Evolutionary conservation across 2,113 vertebrate genomes (phyloP), one percentile per base, ranked within the genome.

Genomic region (Gorilla gorilla): DNA sequence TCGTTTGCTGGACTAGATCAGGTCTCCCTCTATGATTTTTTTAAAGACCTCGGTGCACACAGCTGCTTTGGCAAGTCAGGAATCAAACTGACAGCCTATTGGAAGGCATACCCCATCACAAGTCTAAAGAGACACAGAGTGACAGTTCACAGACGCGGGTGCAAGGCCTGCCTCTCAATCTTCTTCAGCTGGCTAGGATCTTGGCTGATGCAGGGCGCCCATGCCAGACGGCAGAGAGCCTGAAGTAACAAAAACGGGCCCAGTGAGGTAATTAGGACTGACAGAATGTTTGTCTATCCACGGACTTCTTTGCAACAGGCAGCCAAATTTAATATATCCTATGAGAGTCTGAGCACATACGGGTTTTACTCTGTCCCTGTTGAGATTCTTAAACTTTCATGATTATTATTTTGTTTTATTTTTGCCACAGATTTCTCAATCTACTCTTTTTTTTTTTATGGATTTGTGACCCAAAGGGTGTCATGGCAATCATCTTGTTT

Each of bases 61-160:
- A 94, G 94, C 94, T 97, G 91, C 91, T 97, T 89, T 94, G 83
- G 90, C 78, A 94, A 97, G 90, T 88, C 59, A 96, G 86, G 83
- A 98, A 97, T 98, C 94, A 97, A 98, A 95, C 95, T 97, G 98
- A 98, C 98, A 98, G 92, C 75, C 78, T 81, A 57, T 85, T 96
- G 94, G 87, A 97, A 97, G 96, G 81, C 94, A 50, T 78, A 78
- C 73, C 64, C 92, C 80, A 61, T 95, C 96, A 96, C 89, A 93
- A 85, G 88, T 80, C 85, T 96, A 91, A 97, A 96, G 97, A 98
- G 98, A 98, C 80, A 73, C 76, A 45, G 92, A 96, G 89, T 97
- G 98, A 98, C 97, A 97, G 97, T 97, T 97, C 89, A 55, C 95
- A 97, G 96, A 94, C 96, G 96, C 95, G 91, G 97, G 94, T 96